Conservation (phyloP, 1,140 invertebrate genomes). For the Leptonema lineaticorne region DNA sequence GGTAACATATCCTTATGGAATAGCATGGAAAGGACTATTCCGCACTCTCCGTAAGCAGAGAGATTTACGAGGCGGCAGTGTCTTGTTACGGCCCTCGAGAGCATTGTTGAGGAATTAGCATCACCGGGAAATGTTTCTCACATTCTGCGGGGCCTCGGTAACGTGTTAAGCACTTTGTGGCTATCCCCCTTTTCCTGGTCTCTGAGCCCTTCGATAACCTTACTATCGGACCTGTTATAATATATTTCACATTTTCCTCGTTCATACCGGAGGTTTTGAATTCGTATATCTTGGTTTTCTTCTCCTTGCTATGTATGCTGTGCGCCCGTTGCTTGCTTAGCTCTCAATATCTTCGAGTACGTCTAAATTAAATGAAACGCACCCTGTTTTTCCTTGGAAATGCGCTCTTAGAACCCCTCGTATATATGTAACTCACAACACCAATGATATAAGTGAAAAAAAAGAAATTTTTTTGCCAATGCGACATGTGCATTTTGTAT, state of each 20-base stretch:
- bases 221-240: no score
- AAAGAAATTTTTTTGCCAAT: no score
- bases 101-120: slow-evolving; percentile 41
- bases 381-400: not conserved
- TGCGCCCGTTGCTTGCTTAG: no score
- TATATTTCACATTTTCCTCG: no score
- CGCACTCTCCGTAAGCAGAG: not conserved
- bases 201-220: not conserved
- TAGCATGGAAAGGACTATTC: not conserved
- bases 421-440: no score
- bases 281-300: no score
- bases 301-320: not conserved
- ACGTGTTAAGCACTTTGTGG: slow-evolving; percentile 30
- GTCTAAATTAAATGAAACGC: slow-evolving; percentile 19
- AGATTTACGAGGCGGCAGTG: slow-evolving; percentile 32
- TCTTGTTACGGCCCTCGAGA: slow-evolving; percentile 38
- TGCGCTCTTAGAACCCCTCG: not conserved
- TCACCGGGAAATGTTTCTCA: slow-evolving; percentile 29
- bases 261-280: no score
- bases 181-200: not conserved
- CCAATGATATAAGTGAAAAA: no score
- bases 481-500: no score
- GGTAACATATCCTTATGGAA: not conserved
- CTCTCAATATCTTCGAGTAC: not conserved
- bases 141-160: slow-evolving; percentile 24